Percentiles rank a stretch among this genome's conserved stretches.
phyloP scores from a whole-genome alignment of 37 sponge, comb jelly and placozoan genomes.

The Diacarnus erythraeanus region DNA sequence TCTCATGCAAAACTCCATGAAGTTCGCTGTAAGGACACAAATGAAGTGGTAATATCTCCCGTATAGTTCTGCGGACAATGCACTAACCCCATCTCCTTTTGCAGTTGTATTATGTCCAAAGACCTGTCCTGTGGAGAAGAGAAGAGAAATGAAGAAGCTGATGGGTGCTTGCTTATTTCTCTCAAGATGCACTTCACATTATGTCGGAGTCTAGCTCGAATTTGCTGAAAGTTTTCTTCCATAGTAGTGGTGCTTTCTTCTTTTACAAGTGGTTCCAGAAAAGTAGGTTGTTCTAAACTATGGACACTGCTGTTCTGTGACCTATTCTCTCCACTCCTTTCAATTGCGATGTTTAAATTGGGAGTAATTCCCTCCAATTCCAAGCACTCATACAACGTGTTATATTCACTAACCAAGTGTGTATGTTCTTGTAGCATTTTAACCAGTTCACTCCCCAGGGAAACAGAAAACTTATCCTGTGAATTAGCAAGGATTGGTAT shows the following conservation, averaged over 20 bases:
- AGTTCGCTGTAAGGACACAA: constrained; percentile 17
- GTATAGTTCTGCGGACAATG: too few species aligned
- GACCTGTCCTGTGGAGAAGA: constrained; percentile 16
- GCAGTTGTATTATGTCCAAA: background rate
- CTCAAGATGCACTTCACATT: constrained; percentile 68
- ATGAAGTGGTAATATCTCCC: too few species aligned
- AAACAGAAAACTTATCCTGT: constrained; percentile 57
- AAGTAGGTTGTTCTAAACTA: background rate
- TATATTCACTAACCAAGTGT: constrained; percentile 36
- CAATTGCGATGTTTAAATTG: background rate
- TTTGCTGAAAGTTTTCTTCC: constrained; percentile 24
- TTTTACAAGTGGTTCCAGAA: constrained; percentile 5
- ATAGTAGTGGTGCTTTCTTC: background rate
- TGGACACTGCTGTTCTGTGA: background rate
- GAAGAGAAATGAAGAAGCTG: constrained; percentile 46
- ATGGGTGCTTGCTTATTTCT: constrained; percentile 55
- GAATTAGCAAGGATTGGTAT: constrained; percentile 41
- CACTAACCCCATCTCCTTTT: constrained; percentile 14
- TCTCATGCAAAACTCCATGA: constrained; percentile 54
- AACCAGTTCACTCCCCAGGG: constrained; percentile 73
- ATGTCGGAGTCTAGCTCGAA: constrained; percentile 50
- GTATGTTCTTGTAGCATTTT: constrained; percentile 72
- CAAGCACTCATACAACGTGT: constrained; percentile 1
- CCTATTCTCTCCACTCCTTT: background rate
- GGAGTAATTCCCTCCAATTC: background rate